Evolutionary conservation across 2,113 vertebrate genomes (phyloP).

Genomic region (Ammospiza caudacuta): DNA sequence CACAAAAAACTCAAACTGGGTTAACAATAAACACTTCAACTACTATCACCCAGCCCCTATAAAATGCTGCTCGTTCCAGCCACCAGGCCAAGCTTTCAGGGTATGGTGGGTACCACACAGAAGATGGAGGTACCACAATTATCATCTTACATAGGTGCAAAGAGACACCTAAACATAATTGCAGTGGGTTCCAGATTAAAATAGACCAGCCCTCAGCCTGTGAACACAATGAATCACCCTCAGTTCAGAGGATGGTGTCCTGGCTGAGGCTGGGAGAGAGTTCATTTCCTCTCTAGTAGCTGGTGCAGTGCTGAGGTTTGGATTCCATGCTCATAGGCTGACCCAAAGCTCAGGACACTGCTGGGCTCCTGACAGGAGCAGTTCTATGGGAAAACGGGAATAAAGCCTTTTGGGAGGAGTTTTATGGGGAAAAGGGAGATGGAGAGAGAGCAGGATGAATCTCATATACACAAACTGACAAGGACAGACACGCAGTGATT

Average conservation of each 20-base stretch:
- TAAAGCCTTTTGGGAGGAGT: not conserved
- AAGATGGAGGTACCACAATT: not conserved
- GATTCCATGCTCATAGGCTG: not conserved
- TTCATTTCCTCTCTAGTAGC: not conserved
- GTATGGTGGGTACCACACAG: not conserved
- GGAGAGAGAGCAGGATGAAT: not conserved
- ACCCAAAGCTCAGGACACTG: not conserved
- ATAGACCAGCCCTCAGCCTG: not conserved
- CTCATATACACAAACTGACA: not conserved
- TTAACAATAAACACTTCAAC: rapidly evolving
- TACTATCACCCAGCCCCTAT: not conserved
- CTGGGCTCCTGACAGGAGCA: not conserved
- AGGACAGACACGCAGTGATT: not conserved
- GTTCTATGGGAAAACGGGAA: not conserved
- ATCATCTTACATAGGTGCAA: not conserved
- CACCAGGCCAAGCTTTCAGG: not conserved
- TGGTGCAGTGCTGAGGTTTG: not conserved
- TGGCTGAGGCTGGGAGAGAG: not conserved
- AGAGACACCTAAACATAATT: not conserved
- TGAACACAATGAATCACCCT: not conserved
- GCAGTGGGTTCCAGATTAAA: not conserved
- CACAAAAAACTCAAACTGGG: not conserved
- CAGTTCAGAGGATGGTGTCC: not conserved
- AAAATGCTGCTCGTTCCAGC: not conserved
- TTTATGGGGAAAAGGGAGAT: not conserved